A percentile compares a stretch with the other conserved stretches of the same genome.
Evolutionary conservation across 2,797 vertebrate genomes (phyloP).

Genomic region (Esox masquinongy): DNA sequence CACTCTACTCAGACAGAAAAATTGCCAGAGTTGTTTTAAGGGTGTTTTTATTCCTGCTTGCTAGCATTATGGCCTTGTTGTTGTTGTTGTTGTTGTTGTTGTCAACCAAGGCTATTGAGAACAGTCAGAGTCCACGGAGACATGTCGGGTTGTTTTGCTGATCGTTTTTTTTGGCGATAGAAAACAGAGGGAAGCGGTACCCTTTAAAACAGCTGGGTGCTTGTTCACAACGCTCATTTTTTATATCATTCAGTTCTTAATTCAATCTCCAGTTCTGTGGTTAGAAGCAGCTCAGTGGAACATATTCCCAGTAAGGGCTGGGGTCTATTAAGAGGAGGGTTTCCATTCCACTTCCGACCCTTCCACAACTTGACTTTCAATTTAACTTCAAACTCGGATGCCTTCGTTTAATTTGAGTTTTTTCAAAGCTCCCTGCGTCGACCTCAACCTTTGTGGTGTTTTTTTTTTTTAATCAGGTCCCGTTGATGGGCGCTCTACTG

Average conservation of each 20-base stretch:
- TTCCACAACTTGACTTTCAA: neutral
- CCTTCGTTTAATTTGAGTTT: neutral
- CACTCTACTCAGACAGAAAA: conserved; percentile 16
- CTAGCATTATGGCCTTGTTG: neutral
- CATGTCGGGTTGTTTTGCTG: conserved; percentile 16
- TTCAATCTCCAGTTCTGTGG: neutral
- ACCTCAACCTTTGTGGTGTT: neutral
- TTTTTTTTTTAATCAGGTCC: neutral
- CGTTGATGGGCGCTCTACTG: neutral
- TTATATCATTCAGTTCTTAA: conserved; percentile 2
- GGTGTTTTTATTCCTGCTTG: conserved; percentile 36
- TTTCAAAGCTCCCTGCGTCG: neutral
- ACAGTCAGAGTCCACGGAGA: conserved; percentile 25
- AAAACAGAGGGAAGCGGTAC: neutral
- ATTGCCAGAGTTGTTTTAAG: neutral
- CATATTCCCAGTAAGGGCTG: neutral
- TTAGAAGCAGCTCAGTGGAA: neutral
- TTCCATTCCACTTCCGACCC: neutral
- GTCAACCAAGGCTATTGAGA: conserved; percentile 18
- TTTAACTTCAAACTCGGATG: neutral
- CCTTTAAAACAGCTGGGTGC: neutral
- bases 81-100: conserved; percentile 23
- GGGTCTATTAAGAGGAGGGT: neutral
- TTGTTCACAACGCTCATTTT: neutral
- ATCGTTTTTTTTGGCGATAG: neutral